A percentile compares a stretch with the other conserved stretches of the same genome.
phyloP scores from a whole-genome alignment of 2,113 vertebrate species.

The Tyrannus savana region DNA sequence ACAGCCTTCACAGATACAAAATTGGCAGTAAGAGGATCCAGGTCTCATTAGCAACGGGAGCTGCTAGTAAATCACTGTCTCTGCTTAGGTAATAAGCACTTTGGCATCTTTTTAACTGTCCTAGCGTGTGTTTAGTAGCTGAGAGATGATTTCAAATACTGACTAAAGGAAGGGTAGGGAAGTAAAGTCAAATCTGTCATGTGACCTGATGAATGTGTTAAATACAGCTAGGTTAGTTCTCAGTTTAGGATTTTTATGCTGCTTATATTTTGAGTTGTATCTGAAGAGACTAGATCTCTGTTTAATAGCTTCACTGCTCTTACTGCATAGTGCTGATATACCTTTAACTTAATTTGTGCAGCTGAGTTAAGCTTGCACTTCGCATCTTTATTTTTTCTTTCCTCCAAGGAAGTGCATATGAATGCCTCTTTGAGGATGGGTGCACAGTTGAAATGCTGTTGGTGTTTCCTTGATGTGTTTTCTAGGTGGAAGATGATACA shows the following conservation, averaged over 20 bases:
- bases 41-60: slow-evolving; percentile 89
- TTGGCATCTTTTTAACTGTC: neutral
- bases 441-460: neutral
- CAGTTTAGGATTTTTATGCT: neutral
- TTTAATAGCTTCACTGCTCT: neutral
- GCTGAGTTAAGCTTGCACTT: neutral
- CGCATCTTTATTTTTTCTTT: neutral
- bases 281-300: neutral
- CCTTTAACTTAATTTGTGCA: neutral
- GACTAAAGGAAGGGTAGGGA: neutral
- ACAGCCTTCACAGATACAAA: slow-evolving; percentile 89
- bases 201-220: neutral
- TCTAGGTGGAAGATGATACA: neutral
- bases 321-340: neutral
- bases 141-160: neutral
- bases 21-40: slow-evolving; percentile 94
- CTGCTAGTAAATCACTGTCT: slow-evolving; percentile 85
- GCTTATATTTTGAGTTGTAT: neutral
- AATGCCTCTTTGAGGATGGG: neutral
- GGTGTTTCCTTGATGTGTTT: neutral
- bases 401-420: neutral
- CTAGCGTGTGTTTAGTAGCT: neutral
- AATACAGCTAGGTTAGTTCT: neutral
- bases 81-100: slow-evolving; percentile 82
- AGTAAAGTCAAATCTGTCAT: neutral